Base-by-base conservation (phyloP, 2,797 vertebrate genomes). In the Protonibea diacanthus region DNA sequence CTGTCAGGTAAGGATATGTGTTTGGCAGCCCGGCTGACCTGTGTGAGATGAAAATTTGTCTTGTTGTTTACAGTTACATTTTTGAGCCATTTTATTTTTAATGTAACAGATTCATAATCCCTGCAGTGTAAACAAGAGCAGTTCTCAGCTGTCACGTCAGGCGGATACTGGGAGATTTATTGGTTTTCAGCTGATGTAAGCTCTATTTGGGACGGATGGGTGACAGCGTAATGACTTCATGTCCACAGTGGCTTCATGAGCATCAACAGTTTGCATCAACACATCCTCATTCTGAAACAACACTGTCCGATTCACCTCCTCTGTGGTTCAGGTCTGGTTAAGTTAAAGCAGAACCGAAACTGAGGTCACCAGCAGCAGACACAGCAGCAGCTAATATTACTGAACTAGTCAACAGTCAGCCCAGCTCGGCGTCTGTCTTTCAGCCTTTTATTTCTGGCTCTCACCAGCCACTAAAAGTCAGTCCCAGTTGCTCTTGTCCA, bases 71-170 rank as follows among this genome's bases (percentile, higher is more conserved):
- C 81, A 73, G 65, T 66, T 63, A 20, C 56, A 72, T 56, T 33
- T 67, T 29, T 14, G 33, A 76, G 49, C 33, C 21, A 8, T 75
- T 75, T 72, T 77, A 71, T 84, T 72, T 68, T 59, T 3, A 15
- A 57, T 49, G 65, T 44, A 71, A 71, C 77, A 71, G 70, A 68
- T 76, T 78, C n/a, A 71, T 85, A 84, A 88, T 87, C 82, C 76
- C 70, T 0, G 23, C 0, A 1, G 25, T 25, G 47, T 40, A 27
- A 69, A 53, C 76, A 0, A 0, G 74, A 82, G 63, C 70, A 0
- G 75, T 25, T 67, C 51, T 67, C 74, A 33, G 71, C 85, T 60
- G 78, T 71, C 86, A 72, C 71, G 53, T 80, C 73, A 51, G 5
- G 13, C 8, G 59, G 65, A 55, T 11, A 0, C 29, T 14, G 48